phyloP scores from a whole-genome alignment of 2,888 invertebrate species.

The Frankliniella fusca region DNA sequence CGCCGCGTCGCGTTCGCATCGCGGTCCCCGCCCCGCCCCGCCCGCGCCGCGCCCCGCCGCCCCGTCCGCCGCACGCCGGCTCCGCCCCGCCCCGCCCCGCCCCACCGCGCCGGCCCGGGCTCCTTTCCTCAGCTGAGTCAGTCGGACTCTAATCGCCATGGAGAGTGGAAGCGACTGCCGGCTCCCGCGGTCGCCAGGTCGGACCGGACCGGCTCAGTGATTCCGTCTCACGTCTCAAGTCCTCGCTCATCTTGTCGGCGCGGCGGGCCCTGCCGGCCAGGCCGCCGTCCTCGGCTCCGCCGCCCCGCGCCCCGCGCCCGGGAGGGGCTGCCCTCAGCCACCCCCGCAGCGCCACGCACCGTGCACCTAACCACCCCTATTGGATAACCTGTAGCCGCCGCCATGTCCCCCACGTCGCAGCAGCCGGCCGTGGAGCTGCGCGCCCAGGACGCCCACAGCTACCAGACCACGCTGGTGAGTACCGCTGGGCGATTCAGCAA shows the following conservation, averaged over 20 bases:
- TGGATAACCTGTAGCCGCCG: background rate
- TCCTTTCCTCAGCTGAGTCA: conserved; percentile 24
- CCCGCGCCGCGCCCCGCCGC: background rate
- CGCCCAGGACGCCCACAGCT: background rate
- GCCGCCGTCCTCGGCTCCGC: background rate
- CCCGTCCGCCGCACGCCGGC: background rate
- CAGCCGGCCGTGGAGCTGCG: background rate
- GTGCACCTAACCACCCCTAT: background rate
- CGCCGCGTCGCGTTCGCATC: background rate
- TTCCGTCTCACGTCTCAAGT: background rate
- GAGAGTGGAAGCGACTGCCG: background rate
- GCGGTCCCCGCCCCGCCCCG: background rate
- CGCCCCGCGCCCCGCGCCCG: background rate
- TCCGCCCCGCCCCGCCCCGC: background rate
- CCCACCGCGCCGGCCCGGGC: background rate
- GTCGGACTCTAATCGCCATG: conserved; percentile 24
- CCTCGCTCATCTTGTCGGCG: no score
- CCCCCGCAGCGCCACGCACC: no score
- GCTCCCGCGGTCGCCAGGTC: background rate
- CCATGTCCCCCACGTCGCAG: background rate
- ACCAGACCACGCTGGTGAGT: background rate
- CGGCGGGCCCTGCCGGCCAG: background rate
- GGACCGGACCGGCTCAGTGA: background rate
- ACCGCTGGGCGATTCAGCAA: background rate
- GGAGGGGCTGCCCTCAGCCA: background rate